A percentile compares a stretch with the other conserved stretches of the same genome.
phyloP scores from a whole-genome alignment of 1,140 invertebrate species.

The Drosophila parabipectinata region DNA sequence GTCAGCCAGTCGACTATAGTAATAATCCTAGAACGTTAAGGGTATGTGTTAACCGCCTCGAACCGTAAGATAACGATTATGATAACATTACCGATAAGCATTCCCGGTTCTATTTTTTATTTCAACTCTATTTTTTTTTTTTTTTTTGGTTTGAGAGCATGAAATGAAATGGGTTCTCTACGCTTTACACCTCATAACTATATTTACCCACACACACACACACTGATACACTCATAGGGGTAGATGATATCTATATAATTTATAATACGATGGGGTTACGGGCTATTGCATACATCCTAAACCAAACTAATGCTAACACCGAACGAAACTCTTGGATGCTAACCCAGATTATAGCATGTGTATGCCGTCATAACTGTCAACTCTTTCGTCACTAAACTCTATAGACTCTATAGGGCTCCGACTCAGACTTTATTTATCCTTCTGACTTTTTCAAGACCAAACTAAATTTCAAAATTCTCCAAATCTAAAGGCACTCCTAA shows the following conservation, averaged over 20 bases:
- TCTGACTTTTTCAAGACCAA: background rate
- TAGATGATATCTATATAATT: slow-evolving; percentile 10
- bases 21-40: slow-evolving; percentile 94
- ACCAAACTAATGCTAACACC: slow-evolving; percentile 42
- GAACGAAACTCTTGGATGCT: slow-evolving; percentile 25
- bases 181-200: background rate
- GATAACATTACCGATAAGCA: slow-evolving; percentile 47
- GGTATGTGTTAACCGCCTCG: slow-evolving; percentile 86
- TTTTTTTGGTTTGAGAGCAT: slow-evolving; percentile 32
- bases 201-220: background rate
- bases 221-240: slow-evolving; percentile 6
- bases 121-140: slow-evolving; percentile 3
- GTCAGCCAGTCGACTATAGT: slow-evolving; percentile 97
- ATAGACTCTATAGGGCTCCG: slow-evolving; percentile 22
- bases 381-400: slow-evolving; percentile 50
- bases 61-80: slow-evolving; percentile 58
- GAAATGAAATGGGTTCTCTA: slow-evolving; percentile 7
- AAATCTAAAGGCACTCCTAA: background rate
- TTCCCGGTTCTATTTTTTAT: slow-evolving; percentile 5
- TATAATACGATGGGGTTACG: slow-evolving; percentile 31
- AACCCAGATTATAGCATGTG: slow-evolving; percentile 64
- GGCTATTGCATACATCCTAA: slow-evolving; percentile 18
- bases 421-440: slow-evolving; percentile 11
- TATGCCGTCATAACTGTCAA: slow-evolving; percentile 64
- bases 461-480: slow-evolving; percentile 4